These are phyloP conservation scores for Ellobius talpinus DNA, from an alignment of 2,113 vertebrate species.

Conservation along the genomic window DNA sequence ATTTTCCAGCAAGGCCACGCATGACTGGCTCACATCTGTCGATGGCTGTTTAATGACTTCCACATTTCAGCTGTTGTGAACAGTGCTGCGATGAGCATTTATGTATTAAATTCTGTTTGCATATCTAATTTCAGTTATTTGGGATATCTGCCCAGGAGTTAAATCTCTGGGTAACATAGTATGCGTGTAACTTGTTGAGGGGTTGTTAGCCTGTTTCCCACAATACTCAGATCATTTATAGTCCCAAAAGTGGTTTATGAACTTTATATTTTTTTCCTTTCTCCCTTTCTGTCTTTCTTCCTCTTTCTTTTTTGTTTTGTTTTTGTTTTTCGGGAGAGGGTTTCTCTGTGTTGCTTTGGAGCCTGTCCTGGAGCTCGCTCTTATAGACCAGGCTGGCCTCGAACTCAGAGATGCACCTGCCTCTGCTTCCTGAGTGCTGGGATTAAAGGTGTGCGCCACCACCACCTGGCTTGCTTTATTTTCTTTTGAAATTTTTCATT, in stretches of 20 bases:
- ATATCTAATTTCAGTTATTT: background rate
- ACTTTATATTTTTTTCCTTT: background rate
- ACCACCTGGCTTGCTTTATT: too few relatives aligned
- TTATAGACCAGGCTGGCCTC: too few relatives aligned
- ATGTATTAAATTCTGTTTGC: background rate
- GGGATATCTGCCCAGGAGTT: background rate
- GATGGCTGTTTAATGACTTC: background rate
- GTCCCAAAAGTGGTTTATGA: background rate
- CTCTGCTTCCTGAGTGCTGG: too few relatives aligned
- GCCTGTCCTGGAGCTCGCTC: too few relatives aligned
- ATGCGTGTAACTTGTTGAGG: background rate
- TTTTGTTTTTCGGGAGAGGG: background rate
- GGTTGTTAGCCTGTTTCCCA: background rate
- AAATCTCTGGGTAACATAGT: background rate
- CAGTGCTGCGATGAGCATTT: background rate
- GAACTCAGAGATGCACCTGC: too few relatives aligned
- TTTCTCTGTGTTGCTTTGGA: too few relatives aligned
- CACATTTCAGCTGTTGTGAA: background rate
- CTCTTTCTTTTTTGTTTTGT: background rate
- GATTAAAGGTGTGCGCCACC: too few relatives aligned
- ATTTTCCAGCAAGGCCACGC: background rate
- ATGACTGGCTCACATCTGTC: background rate
- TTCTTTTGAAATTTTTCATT: background rate
- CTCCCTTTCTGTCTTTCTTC: too few relatives aligned
- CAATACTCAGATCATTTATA: background rate